Conservation (phyloP, 2,797 vertebrate species). For the Hipposideros larvatus region DNA sequence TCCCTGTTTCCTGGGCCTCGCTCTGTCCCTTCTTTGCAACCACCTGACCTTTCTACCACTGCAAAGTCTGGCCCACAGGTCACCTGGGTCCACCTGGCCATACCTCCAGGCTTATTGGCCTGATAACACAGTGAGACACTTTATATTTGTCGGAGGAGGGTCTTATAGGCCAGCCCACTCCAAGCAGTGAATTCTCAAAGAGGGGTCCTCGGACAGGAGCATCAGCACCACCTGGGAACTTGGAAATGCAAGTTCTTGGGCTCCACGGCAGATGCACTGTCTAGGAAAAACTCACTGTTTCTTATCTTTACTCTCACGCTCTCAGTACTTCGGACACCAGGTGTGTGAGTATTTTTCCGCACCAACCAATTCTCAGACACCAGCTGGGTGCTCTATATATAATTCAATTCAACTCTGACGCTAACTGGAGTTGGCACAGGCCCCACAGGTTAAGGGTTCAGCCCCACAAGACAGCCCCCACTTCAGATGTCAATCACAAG, state of each 20-base stretch:
- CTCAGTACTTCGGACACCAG: neutral
- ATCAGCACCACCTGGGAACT: neutral
- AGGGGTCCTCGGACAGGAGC: neutral
- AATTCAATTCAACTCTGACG: neutral
- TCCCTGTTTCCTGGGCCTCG: neutral
- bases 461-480: neutral
- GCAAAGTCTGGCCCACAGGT: accelerated
- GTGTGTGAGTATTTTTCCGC: neutral
- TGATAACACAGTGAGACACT: accelerated
- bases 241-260: neutral
- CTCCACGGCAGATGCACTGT: too few relatives aligned
- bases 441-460: neutral
- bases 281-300: neutral
- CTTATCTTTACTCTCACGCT: neutral
- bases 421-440: neutral
- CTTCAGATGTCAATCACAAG: neutral
- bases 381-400: neutral
- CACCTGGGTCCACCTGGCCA: neutral
- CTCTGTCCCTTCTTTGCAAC: neutral
- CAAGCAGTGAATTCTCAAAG: neutral
- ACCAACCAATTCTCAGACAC: accelerated
- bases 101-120: neutral
- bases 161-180: neutral
- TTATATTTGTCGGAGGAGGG: accelerated
- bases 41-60: accelerated